Base-by-base conservation (phyloP, 2,888 invertebrate species). In the Galerucella pusilla region DNA sequence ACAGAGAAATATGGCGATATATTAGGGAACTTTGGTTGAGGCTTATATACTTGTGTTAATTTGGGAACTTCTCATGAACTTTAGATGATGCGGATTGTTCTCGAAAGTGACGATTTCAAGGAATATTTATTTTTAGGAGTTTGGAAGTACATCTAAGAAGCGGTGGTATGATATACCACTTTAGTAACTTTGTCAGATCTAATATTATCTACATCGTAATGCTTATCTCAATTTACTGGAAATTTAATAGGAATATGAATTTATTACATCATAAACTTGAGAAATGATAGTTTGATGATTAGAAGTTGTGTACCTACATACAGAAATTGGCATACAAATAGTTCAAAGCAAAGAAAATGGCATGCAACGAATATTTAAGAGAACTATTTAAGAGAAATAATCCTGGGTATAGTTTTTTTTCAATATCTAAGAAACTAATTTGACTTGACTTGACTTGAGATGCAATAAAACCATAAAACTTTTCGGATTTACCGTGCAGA, bases 1-100 rank as follows among this genome's bases (percentile, higher is more conserved):
- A 69, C 61, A 28, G 60, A 25, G 69, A 69, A 60, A 69, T 69
- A 69, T 69, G 61, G 46, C 46, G 60, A 69, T 69, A 69, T 61
- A 69, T 69, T 69, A 49, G 14, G 10, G 52, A 69, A 69, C 46
- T 69, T 69, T 69, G 45, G 61, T 49, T 6, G 25, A 69, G 46
- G 69, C 69, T 69, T 61, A 69, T 69, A 69, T 61, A 61, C 69
- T 61, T 14, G 69, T 69, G 69, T 69, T 69, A 69, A 69, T 61
- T 69, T 61, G 61, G 45, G 61, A 69, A 69, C 20, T 69, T 69
- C 28, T 57, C 54, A 9, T 68, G 10, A 68, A 68, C 68, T 68
- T 68, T 54, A 45, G 20, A 25, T n/a, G 35, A 28, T 28, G 67
- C 28, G 16, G 28, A 67, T 67, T 67, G 54, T 67, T 67, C 67